Base-by-base conservation (phyloP, 2,797 vertebrate species). In the Phataginus tetradactyla region DNA sequence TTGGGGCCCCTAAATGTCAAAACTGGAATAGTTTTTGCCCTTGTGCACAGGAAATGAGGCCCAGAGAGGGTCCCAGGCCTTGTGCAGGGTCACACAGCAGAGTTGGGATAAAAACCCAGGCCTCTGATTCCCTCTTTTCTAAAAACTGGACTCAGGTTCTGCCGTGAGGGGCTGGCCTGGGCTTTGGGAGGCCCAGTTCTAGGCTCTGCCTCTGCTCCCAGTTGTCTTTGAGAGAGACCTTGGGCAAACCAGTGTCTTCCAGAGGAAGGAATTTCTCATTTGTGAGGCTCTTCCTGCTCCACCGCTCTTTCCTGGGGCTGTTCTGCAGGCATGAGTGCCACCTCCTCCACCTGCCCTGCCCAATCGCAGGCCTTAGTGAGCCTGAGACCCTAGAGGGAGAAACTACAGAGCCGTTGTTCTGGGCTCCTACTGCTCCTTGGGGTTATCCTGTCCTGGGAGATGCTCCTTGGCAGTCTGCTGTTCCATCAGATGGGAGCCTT, bases 121-220 rank as follows among this genome's bases (percentile, higher is more conserved):
- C 23, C 45, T 49, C 11, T 42, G 20, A 53, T 34, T 42, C 32
- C 34, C 14, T 61, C 32, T 84, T 72, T 86, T 92, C 88, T 25
- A 63, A 68, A 92, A 95, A 81, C 39, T 87, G 42, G 74, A 81
- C 3, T 91, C 69, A 68, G 75, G 51, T 64, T 91, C 86, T 91
- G n/a, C 18, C 34, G 21, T 32, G 78, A 93, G 32, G 29, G 74
- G 45, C 81, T 86, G 51, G 66, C 53, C 32, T 25, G 77, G 55
- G 45, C 29, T 86, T 55, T 42, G 51, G 32, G 32, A 91, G 61
- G 57, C 18, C 53, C 17, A 59, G 55, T 64, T 83, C 20, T 45
- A 85, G 63, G 23, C 75, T 84, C 72, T 87, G 57, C 10, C 85
- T 29, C 39, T 87, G 57, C 11, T 88, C n/a, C 39, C 6, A 79